Evolutionary conservation across 2,113 vertebrate genomes (phyloP).

Genomic region (Poeciliopsis prolifica): DNA sequence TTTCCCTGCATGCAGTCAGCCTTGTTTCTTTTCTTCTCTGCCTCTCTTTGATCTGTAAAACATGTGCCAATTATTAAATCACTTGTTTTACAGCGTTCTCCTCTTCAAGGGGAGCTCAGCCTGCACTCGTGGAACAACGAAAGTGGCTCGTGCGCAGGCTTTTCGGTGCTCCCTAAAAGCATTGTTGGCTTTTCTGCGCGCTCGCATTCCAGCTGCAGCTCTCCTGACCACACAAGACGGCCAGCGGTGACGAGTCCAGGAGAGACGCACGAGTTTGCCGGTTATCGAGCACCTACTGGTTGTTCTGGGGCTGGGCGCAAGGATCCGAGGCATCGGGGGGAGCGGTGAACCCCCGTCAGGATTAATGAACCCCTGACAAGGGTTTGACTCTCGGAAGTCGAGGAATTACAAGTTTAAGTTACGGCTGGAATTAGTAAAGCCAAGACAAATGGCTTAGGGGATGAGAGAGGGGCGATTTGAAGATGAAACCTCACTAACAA

Average conservation of each 20-base stretch:
- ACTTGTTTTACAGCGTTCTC: conserved; percentile 31
- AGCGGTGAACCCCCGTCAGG: not conserved
- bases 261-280: conserved; percentile 27
- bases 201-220: conserved; percentile 62
- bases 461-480: not conserved
- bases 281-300: conserved; percentile 59
- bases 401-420: conserved; percentile 34
- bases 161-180: conserved; percentile 60
- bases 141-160: conserved; percentile 40
- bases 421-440: conserved; percentile 31
- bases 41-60: not conserved
- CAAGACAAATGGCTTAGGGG: conserved; percentile 24
- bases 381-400: conserved; percentile 13
- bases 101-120: conserved; percentile 36
- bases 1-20: not conserved
- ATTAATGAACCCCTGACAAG: conserved; percentile 23
- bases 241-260: conserved; percentile 2
- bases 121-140: conserved; percentile 29
- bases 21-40: not conserved
- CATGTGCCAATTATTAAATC: conserved; percentile 35
- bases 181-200: conserved; percentile 64
- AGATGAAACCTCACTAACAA: conserved; percentile 41
- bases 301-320: conserved; percentile 31
- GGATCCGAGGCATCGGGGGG: conserved; percentile 23
- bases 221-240: conserved; percentile 70